A percentile compares a stretch with the other conserved stretches of the same genome.
These are phyloP conservation scores for Mesembrinibis cayennensis DNA, from an alignment of 2,113 vertebrate genomes.

Conservation along the genomic window DNA sequence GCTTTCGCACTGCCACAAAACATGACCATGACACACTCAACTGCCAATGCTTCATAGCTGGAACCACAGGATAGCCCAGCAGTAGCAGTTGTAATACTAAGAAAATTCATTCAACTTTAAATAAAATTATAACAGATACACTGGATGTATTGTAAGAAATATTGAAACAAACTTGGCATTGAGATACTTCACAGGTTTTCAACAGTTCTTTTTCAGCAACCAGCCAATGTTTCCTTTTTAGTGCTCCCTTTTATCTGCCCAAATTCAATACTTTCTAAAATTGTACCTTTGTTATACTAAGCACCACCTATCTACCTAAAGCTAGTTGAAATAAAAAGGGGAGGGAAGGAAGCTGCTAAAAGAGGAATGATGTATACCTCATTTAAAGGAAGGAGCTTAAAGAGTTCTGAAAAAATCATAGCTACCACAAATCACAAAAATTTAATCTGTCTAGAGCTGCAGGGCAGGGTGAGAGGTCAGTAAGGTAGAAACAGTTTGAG, in stretches of 20 bases:
- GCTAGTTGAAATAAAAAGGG: not conserved
- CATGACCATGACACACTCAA: not conserved
- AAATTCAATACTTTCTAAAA: conserved; percentile 10
- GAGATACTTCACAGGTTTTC: not conserved
- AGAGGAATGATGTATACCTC: not conserved
- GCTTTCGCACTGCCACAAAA: not conserved
- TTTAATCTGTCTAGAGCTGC: not conserved
- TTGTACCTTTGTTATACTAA: not conserved
- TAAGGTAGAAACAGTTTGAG: not conserved
- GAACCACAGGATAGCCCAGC: not conserved
- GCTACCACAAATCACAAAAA: conserved; percentile 21
- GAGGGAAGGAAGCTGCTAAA: not conserved
- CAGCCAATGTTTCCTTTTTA: not conserved
- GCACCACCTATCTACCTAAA: not conserved
- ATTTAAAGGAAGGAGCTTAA: not conserved
- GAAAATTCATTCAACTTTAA: not conserved
- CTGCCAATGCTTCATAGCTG: not conserved
- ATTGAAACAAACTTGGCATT: not conserved
- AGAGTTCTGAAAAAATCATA: not conserved
- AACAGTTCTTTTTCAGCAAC: not conserved
- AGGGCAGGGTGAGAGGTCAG: not conserved
- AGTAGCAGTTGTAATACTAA: not conserved
- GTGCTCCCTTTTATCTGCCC: not conserved
- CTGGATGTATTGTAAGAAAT: not conserved
- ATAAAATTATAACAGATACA: not conserved